A percentile compares a stretch with the other conserved stretches of the same genome.
These are phyloP conservation scores for Tenebrio molitor DNA, from an alignment of 1,140 invertebrate genomes.

Conservation along the genomic window DNA sequence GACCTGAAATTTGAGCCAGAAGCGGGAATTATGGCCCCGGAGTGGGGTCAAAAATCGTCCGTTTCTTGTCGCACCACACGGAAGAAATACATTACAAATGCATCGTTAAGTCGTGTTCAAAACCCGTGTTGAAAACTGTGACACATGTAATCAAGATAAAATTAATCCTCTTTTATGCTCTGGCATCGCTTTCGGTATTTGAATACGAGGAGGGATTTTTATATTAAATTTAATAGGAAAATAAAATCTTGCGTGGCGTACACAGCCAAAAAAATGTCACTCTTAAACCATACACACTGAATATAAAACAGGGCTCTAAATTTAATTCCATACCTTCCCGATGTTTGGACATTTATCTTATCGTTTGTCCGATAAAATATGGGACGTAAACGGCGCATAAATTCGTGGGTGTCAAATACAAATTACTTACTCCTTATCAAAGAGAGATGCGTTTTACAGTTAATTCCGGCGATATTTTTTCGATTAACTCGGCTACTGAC, in stretches of 20 bases:
- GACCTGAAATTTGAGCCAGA: no score
- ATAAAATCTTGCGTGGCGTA: slow-evolving; percentile 38
- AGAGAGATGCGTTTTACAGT: slow-evolving; percentile 22
- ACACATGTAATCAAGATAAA: slow-evolving; percentile 46
- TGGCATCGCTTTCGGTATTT: slow-evolving; percentile 10
- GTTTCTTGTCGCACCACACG: not conserved
- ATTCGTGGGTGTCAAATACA: slow-evolving; percentile 47
- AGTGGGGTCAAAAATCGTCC: not conserved
- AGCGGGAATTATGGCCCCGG: no score
- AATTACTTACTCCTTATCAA: slow-evolving; percentile 45
- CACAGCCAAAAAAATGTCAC: slow-evolving; percentile 49
- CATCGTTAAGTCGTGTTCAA: slow-evolving; percentile 23
- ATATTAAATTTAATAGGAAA: slow-evolving; percentile 48
- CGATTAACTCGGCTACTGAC: slow-evolving; percentile 11
- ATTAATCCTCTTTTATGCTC: slow-evolving; percentile 40
- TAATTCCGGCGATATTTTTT: slow-evolving; percentile 35
- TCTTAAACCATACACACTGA: slow-evolving; percentile 47
- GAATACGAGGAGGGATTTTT: slow-evolving; percentile 25
- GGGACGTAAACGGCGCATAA: slow-evolving; percentile 46
- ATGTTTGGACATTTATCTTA: slow-evolving; percentile 51
- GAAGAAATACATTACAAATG: slow-evolving; percentile 1
- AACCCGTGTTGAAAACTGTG: slow-evolving; percentile 32
- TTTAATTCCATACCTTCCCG: slow-evolving; percentile 49
- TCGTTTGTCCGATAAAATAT: slow-evolving; percentile 49
- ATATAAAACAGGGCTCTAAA: slow-evolving; percentile 50